A percentile compares a stretch with the other conserved stretches of the same genome.
These are phyloP conservation scores for Apodemus speciosus DNA, from an alignment of 2,113 vertebrate species.

Conservation along the genomic window DNA sequence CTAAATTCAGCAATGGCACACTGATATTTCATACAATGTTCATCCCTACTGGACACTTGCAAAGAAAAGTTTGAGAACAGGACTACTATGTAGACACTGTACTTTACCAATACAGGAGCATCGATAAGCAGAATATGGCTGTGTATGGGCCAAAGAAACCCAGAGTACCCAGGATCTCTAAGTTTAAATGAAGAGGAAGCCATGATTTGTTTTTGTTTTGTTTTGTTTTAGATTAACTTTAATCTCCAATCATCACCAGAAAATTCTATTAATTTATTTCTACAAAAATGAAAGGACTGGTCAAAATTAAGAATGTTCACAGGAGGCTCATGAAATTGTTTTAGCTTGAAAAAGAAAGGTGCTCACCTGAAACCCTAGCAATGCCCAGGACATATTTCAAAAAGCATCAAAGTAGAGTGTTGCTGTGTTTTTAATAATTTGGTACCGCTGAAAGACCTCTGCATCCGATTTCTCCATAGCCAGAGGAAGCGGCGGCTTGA, in stretches of 20 bases:
- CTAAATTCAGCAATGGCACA: conserved; percentile 27
- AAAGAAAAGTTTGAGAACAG: conserved; percentile 54
- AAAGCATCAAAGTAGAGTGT: neutral
- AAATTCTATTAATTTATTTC: conserved; percentile 30
- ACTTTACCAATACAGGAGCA: conserved; percentile 31
- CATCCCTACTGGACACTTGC: neutral
- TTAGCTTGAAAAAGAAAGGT: conserved; percentile 31
- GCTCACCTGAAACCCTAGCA: neutral
- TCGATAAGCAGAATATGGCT: neutral
- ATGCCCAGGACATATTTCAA: conserved; percentile 4
- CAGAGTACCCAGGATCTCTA: neutral
- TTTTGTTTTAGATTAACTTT: neutral
- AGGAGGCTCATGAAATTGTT: neutral
- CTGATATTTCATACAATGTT: conserved; percentile 23
- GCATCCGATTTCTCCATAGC: neutral
- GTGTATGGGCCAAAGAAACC: neutral
- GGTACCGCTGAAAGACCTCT: neutral
- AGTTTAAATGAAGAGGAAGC: conserved; percentile 29
- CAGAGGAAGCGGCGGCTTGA: conserved; percentile 24
- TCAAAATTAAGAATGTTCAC: conserved; percentile 32
- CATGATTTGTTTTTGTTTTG: neutral
- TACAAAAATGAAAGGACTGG: conserved; percentile 30
- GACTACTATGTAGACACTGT: conserved; percentile 18
- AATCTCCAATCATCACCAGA: conserved; percentile 11
- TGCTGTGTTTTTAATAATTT: conserved; percentile 39